phyloP scores from a whole-genome alignment of 2,797 vertebrate species.

The Premnoplex brunnescens region DNA sequence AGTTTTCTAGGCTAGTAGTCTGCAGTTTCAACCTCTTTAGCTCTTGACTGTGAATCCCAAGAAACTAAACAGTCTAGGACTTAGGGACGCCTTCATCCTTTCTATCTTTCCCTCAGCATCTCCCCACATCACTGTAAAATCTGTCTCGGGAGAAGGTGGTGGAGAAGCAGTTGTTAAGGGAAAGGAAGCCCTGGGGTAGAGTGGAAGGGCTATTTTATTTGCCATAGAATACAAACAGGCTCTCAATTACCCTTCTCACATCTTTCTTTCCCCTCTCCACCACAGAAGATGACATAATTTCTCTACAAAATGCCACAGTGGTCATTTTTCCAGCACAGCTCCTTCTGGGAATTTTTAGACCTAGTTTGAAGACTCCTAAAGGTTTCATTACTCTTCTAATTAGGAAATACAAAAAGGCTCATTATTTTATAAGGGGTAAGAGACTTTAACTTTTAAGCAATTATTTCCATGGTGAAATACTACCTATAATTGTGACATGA shows the following conservation, averaged over 20 bases:
- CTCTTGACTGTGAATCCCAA: not conserved
- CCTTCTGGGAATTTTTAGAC: not conserved
- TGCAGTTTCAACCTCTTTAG: not conserved
- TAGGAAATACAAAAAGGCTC: slow-evolving; percentile 2
- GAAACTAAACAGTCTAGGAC: not conserved
- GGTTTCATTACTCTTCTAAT: slow-evolving; percentile 24
- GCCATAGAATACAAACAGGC: not conserved
- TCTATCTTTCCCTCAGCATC: not conserved
- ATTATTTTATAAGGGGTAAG: not conserved
- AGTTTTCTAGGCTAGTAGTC: not conserved
- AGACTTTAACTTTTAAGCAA: not conserved
- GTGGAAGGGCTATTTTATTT: not conserved
- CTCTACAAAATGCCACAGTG: not conserved
- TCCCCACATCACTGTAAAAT: not conserved
- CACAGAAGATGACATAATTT: not conserved
- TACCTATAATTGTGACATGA: not conserved
- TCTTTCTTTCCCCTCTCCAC: not conserved
- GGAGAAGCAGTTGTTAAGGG: not conserved
- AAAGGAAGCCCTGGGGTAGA: not conserved
- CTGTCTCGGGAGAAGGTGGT: not conserved
- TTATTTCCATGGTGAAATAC: slow-evolving; percentile 9
- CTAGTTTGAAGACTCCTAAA: slow-evolving; percentile 3
- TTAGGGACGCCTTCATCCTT: not conserved
- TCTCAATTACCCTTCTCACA: not conserved
- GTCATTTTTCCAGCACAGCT: not conserved